Base-by-base conservation (phyloP, 1,140 invertebrate species). In the Amyelois transitella region DNA sequence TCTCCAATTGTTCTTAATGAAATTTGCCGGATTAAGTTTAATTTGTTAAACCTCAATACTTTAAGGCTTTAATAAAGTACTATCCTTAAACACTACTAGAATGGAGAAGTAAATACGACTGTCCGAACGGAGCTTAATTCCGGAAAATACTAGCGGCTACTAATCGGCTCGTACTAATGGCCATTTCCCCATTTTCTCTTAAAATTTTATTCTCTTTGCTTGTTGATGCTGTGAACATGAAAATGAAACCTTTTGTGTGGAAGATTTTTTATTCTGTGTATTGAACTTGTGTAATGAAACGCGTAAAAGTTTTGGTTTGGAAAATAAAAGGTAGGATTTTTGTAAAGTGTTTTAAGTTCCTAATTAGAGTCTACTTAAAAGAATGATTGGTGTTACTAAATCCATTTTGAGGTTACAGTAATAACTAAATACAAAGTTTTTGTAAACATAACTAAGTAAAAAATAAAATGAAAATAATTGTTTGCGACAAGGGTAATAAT, bases 141-240 rank as follows among this genome's bases (percentile, higher is more conserved):
- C 47, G 32, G 48, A 47, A 58, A 62, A 69, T 66, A 61, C 55
- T 64, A 50, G 68, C 58, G 52, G 18, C 45, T 14, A 21, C 32
- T 64, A 70, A 70, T 70, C 68, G 64, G 64, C 62, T 70, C 60
- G 57, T 55, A 51, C 62, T 64, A 67, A 67, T 67, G 59, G 60
- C 44, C 43, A 59, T 66, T 60, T 62, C 19, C 48, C 55, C 60
- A 52, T 66, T 60, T 60, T 55, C 54, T 55, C 47, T 69, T 63
- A 53, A 43, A 43, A 14, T 43, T 58, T 45, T 50, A 58, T 53
- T 50, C 51, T 25, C 53, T 52, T 53, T 14, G 32, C 32, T 44
- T 48, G 53, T 32, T 10, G 43, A 24, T 20, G 18, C 18, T 19
- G 18, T 20, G 44, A 48, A n/a, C 18, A 48, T 21, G 32, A 38